Percentiles rank a stretch among this genome's conserved stretches.
These are phyloP conservation scores for Trypoxylon attenuatum DNA, from an alignment of 2,888 invertebrate species.

Conservation along the genomic window DNA sequence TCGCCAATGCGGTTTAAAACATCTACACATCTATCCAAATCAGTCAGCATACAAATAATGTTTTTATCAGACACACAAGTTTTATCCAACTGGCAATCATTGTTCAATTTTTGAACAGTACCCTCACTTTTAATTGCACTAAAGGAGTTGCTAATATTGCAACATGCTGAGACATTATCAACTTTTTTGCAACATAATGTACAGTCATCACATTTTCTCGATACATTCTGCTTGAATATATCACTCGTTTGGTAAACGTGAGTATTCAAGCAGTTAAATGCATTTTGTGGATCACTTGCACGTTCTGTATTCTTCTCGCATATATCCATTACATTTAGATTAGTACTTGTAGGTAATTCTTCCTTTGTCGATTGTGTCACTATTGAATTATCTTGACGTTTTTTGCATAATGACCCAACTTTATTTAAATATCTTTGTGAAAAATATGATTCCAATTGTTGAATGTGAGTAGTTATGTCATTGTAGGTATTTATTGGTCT, in stretches of 20 bases:
- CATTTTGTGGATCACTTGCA: constrained; percentile 13
- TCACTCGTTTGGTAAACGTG: constrained; percentile 23
- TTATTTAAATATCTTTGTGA: constrained; percentile 27
- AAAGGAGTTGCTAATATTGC: constrained; percentile 12
- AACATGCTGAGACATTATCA: constrained; percentile 27
- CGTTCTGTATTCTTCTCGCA: too few relatives aligned
- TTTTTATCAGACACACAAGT: constrained; percentile 38
- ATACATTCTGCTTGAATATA: constrained; percentile 15
- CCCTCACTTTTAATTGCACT: constrained; percentile 28
- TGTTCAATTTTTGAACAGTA: constrained; percentile 4
- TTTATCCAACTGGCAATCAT: constrained; percentile 23
- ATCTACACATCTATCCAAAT: constrained; percentile 42
- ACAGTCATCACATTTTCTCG: constrained; percentile 23
- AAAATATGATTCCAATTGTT: constrained; percentile 26
- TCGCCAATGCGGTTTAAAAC: constrained; percentile 41
- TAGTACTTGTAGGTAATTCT: constrained; percentile 36
- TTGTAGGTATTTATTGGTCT: constrained; percentile 16
- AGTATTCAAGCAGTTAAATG: constrained; percentile 9
- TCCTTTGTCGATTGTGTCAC: constrained; percentile 38
- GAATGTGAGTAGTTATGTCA: constrained; percentile 18
- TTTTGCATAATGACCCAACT: constrained; percentile 19
- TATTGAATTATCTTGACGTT: constrained; percentile 40
- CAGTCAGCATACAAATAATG: constrained; percentile 35
- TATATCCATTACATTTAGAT: constrained; percentile 24
- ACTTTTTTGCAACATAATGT: constrained; percentile 13